phyloP scores from a whole-genome alignment of 2,888 invertebrate genomes.

The Pheosia tremula region DNA sequence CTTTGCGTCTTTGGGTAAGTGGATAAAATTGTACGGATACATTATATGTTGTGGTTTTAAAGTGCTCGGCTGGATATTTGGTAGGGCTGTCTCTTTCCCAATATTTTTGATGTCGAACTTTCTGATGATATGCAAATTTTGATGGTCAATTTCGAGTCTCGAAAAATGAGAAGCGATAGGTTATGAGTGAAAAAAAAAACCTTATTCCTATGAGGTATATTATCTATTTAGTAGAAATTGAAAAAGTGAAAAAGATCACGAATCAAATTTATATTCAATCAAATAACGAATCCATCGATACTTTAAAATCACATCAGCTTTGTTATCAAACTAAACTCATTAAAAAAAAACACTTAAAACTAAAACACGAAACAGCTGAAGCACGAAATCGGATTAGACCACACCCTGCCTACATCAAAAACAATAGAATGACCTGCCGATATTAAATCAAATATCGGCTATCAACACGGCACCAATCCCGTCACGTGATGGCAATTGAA shows the following conservation, averaged over 20 bases:
- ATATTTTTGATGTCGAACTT: constrained; percentile 18
- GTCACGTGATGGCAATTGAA: constrained; percentile 25
- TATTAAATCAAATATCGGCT: constrained; percentile 29
- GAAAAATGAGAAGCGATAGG: constrained; percentile 14
- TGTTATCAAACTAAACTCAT: constrained; percentile 6
- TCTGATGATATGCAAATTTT: constrained; percentile 30
- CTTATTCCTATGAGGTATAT: too few relatives aligned
- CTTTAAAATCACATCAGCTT: neutral
- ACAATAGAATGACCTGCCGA: constrained; percentile 32
- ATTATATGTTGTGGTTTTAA: neutral
- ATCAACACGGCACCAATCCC: constrained; percentile 41
- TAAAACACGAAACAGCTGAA: constrained; percentile 26
- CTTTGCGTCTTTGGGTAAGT: neutral
- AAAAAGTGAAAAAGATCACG: too few relatives aligned
- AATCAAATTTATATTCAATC: too few relatives aligned
- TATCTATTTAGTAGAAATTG: too few relatives aligned
- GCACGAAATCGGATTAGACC: constrained; percentile 5
- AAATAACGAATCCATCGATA: too few relatives aligned
- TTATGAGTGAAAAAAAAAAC: too few relatives aligned
- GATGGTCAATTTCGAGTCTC: neutral
- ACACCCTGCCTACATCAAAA: constrained; percentile 24
- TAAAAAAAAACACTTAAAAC: constrained; percentile 26
- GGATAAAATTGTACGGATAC: neutral
- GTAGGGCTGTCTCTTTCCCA: constrained; percentile 29
- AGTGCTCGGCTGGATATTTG: constrained; percentile 6